Percentiles rank a stretch among this genome's conserved stretches.
These are phyloP conservation scores for Clunio marinus DNA, from an alignment of 2,888 invertebrate genomes.

Conservation along the genomic window DNA sequence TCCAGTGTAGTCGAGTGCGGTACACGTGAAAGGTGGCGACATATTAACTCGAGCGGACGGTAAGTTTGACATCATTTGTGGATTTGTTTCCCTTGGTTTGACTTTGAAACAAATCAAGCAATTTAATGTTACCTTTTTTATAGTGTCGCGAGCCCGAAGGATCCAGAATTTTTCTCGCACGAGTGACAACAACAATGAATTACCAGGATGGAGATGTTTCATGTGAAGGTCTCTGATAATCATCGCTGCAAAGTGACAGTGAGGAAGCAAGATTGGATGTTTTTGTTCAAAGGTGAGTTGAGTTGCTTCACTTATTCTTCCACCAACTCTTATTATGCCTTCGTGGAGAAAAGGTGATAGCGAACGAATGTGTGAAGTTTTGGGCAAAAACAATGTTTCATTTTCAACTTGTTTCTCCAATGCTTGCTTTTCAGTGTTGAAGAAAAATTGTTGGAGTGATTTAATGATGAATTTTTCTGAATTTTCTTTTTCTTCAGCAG, in stretches of 20 bases:
- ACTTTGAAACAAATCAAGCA: neutral
- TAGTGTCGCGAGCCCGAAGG: neutral
- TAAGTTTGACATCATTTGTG: neutral
- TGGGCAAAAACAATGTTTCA: neutral
- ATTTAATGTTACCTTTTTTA: neutral
- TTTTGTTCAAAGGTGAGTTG: neutral
- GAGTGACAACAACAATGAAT: neutral
- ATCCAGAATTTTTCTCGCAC: neutral
- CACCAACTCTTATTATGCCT: neutral
- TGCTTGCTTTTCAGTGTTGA: neutral
- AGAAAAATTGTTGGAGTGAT: neutral
- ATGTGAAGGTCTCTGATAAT: neutral
- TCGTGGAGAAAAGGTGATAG: neutral
- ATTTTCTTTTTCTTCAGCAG: neutral
- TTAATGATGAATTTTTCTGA: neutral
- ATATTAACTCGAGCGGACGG: neutral
- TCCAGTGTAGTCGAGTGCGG: constrained; percentile 41
- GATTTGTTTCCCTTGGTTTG: neutral
- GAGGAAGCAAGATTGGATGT: neutral
- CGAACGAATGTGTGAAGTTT: neutral
- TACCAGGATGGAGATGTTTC: neutral
- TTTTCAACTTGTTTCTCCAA: neutral
- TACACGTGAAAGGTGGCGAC: constrained; percentile 41
- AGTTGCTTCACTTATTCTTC: neutral
- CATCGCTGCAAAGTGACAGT: neutral